Evolutionary conservation across 2,888 invertebrate species (phyloP), one percentile per base, ranked within the genome.

Genomic region (Pasiphila rectangulata): DNA sequence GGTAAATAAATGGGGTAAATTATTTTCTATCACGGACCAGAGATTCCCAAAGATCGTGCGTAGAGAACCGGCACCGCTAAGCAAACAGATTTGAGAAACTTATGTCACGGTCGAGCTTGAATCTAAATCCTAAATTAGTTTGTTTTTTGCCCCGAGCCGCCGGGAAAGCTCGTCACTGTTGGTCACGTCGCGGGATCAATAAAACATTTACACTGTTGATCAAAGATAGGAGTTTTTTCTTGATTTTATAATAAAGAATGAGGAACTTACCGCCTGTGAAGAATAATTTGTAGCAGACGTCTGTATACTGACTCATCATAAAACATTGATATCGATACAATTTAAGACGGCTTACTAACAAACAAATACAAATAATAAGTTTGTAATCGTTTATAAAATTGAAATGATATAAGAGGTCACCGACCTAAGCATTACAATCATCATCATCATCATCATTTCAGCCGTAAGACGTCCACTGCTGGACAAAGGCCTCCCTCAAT

Each of bases 121-220:
- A 84, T 81, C 79, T 74, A 75, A 81, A 79, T 75, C 75, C 75
- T 69, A 83, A 83, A 84, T 85, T 76, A 77, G 79, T 83, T 85
- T 75, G 77, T 80, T 85, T 84, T 85, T 84, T 83, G 77, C 79
- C 75, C 67, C 68, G 54, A 56, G 56, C 44, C 57, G 56, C 30
- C 54, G 66, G 65, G 72, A 75, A 73, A 60, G 66, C 65, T 61
- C 61, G 74, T 80, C 81, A 80, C 77, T 79, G 75, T 67, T 62
- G 68, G 75, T 81, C 82, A 81, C 79, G 83, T 77, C 67, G 64
- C 54, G 52, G 54, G 61, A 60, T 63, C 61, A 57, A 58, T 63
- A 64, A 67, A 61, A 66, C 61, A 66, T 65, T 62, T 56, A 59
- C 58, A 59, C 46, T 47, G 50, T 56, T 51, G 51, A 56, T 56